These are phyloP conservation scores for Clavelina lepadiformis DNA, from an alignment of 23 tunicate genomes.

Conservation along the genomic window DNA sequence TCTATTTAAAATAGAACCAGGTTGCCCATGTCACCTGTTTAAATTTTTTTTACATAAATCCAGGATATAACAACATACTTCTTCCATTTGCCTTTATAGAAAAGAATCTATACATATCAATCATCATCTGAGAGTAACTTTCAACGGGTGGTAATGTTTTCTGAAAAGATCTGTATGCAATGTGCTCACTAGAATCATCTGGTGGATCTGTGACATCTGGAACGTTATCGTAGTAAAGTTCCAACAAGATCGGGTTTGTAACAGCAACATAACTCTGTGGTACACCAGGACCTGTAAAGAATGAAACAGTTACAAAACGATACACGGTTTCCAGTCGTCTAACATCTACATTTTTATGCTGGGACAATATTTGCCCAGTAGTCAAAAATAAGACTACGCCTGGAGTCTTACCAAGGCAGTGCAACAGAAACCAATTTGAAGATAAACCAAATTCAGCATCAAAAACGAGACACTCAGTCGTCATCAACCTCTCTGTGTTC, in stretches of 20 bases:
- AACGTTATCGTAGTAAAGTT: not conserved
- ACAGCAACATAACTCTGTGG: constrained; percentile 20
- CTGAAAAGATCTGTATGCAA: too few species aligned
- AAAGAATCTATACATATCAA: constrained; percentile 20
- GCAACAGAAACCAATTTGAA: constrained; percentile 41
- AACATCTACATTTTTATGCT: too few species aligned
- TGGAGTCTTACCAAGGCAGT: constrained; percentile 36
- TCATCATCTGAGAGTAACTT: not conserved
- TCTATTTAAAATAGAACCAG: constrained; percentile 16
- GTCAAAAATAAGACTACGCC: too few species aligned
- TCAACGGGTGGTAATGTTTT: too few species aligned
- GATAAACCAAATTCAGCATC: constrained; percentile 40
- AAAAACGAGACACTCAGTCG: constrained; percentile 26
- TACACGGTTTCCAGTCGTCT: not conserved
- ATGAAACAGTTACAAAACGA: not conserved
- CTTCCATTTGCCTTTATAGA: constrained; percentile 4
- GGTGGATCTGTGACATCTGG: too few species aligned
- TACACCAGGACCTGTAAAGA: constrained; percentile 33
- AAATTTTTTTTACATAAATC: not conserved
- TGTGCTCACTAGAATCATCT: too few species aligned
- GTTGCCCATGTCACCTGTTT: not conserved
- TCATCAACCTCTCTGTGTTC: not conserved
- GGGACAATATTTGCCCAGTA: too few species aligned
- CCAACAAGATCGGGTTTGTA: not conserved
- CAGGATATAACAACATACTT: constrained; percentile 3